These are phyloP conservation scores for Tetranychus cinnabarinus DNA, from an alignment of 1,140 invertebrate genomes.

Conservation along the genomic window DNA sequence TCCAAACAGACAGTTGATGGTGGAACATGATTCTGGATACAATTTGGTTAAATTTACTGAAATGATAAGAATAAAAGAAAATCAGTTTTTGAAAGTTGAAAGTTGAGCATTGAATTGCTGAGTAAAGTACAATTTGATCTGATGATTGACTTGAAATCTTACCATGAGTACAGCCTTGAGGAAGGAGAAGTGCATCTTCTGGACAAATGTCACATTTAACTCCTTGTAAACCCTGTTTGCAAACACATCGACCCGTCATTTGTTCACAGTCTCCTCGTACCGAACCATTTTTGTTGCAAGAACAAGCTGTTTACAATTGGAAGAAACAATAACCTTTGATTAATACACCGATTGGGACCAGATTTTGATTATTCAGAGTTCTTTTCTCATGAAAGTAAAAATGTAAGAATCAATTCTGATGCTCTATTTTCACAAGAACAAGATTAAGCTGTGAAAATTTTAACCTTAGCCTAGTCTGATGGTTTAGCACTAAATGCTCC, in stretches of 20 bases:
- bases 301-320: neutral
- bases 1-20: neutral
- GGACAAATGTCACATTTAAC: conserved; percentile 58
- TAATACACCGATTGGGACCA: neutral
- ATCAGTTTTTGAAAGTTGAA: neutral
- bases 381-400: too few relatives aligned
- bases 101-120: neutral
- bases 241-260: conserved; percentile 39
- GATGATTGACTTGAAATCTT: conserved; percentile 10
- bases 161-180: conserved; percentile 50
- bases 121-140: neutral
- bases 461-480: too few relatives aligned
- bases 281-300: conserved; percentile 48
- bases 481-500: too few relatives aligned
- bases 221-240: conserved; percentile 43
- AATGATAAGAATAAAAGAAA: neutral
- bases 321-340: neutral
- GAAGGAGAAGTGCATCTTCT: conserved; percentile 41
- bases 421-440: too few relatives aligned
- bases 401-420: too few relatives aligned
- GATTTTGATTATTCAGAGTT: neutral
- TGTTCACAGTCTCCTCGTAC: conserved; percentile 55
- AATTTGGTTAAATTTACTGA: neutral
- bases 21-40: neutral
- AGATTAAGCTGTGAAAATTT: too few relatives aligned